Conservation (phyloP, 1,140 invertebrate species). For the Gyrodactylus salaris region DNA sequence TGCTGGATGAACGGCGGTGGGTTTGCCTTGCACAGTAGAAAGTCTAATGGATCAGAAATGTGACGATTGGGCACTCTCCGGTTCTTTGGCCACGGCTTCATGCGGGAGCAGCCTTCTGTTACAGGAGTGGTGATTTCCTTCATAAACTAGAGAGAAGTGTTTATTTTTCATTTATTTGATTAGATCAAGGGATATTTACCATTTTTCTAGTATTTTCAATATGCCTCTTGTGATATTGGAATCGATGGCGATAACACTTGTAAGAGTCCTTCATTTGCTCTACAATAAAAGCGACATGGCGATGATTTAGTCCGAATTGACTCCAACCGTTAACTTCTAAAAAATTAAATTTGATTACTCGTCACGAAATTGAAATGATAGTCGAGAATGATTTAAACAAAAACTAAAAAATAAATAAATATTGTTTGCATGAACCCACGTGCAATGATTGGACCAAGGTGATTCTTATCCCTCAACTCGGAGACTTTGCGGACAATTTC, state of each 20-base stretch:
- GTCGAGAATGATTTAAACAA: neutral
- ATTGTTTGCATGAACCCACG: neutral
- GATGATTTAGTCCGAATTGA: slow-evolving; percentile 1
- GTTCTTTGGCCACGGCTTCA: neutral
- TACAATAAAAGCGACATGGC: neutral
- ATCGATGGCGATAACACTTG: neutral
- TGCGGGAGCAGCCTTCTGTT: neutral
- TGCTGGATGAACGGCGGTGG: neutral
- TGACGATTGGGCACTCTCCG: neutral
- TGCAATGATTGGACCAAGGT: neutral
- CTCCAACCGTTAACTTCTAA: neutral
- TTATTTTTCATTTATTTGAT: too few relatives aligned
- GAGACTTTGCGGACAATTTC: neutral
- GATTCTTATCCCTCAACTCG: neutral
- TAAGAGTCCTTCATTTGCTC: neutral
- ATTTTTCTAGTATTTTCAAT: neutral
- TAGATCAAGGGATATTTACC: too few relatives aligned
- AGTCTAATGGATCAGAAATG: neutral
- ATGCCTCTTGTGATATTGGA: neutral
- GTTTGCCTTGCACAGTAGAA: neutral
- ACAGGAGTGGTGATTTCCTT: neutral
- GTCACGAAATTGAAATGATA: neutral
- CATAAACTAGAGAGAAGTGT: too few relatives aligned
- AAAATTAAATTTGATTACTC: too few relatives aligned
- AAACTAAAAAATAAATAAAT: neutral